A percentile compares a stretch with the other conserved stretches of the same genome.
Evolutionary conservation across 2,113 vertebrate genomes (phyloP).

Genomic region (Leucopternis melanops): DNA sequence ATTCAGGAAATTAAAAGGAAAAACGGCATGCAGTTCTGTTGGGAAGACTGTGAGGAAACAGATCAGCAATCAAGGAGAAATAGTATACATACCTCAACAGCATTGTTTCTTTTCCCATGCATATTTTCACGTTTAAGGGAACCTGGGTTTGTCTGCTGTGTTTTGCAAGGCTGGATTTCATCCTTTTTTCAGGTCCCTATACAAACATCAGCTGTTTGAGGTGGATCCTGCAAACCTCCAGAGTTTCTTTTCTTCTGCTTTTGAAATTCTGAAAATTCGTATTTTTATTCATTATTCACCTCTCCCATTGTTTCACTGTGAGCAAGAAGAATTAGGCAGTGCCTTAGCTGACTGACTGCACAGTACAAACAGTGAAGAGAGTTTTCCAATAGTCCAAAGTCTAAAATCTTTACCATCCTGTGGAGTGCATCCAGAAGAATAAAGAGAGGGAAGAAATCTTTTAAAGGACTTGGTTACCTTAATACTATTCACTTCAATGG

Average conservation of each 20-base stretch:
- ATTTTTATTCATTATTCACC: constrained; percentile 1
- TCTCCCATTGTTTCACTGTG: neutral
- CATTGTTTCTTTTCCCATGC: neutral
- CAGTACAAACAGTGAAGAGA: neutral
- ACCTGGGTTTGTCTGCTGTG: neutral
- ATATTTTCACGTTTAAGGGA: neutral
- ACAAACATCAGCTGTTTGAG: neutral
- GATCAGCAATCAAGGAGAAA: neutral
- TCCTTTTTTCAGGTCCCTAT: neutral
- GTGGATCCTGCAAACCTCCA: neutral
- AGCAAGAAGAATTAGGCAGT: neutral
- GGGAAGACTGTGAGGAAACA: neutral
- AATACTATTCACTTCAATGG: neutral
- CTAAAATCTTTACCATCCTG: neutral
- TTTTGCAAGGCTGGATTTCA: neutral
- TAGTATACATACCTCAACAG: neutral
- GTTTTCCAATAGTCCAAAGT: neutral
- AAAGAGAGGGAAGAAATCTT: neutral
- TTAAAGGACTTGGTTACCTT: neutral
- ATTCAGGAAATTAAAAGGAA: constrained; percentile 30
- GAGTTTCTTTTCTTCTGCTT: neutral
- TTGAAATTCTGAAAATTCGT: neutral
- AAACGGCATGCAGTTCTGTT: neutral
- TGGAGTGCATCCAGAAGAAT: constrained; percentile 3
- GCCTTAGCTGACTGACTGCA: neutral